Conservation (phyloP, 2,113 vertebrate genomes). For the Xyrauchen texanus region DNA sequence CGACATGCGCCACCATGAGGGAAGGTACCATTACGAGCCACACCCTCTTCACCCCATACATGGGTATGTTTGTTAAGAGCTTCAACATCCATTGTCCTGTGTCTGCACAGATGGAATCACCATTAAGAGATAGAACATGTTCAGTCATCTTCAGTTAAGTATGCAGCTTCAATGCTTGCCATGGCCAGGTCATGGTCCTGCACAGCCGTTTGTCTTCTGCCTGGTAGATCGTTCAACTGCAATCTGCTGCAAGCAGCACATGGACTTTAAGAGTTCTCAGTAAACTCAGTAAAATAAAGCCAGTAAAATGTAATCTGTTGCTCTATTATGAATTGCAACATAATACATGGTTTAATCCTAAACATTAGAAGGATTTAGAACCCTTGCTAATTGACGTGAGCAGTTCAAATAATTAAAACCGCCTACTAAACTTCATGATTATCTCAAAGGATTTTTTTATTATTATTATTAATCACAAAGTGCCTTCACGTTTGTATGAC, state of each 20-base stretch:
- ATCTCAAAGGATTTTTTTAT: no score
- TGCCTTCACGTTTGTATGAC: no score
- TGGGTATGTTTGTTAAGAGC: constrained; percentile 80
- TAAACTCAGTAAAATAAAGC: no score
- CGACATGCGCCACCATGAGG: constrained; percentile 97
- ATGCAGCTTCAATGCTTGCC: background rate
- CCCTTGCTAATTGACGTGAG: no score
- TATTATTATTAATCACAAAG: no score
- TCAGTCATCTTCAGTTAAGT: background rate
- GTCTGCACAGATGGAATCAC: constrained; percentile 11
- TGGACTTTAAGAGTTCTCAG: no score
- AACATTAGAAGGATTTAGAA: no score
- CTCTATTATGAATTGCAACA: no score
- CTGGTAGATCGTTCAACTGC: background rate
- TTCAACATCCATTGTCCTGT: background rate
- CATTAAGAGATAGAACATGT: background rate
- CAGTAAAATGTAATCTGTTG: no score
- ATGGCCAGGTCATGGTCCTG: background rate
- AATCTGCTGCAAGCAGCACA: background rate
- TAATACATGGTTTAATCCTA: no score
- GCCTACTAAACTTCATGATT: no score
- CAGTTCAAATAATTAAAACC: no score
- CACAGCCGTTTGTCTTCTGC: constrained; percentile 4
- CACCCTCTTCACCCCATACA: constrained; percentile 89
- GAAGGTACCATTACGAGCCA: constrained; percentile 95